Base-by-base conservation (phyloP, 2,113 vertebrate genomes). In the Leptosomus discolor region DNA sequence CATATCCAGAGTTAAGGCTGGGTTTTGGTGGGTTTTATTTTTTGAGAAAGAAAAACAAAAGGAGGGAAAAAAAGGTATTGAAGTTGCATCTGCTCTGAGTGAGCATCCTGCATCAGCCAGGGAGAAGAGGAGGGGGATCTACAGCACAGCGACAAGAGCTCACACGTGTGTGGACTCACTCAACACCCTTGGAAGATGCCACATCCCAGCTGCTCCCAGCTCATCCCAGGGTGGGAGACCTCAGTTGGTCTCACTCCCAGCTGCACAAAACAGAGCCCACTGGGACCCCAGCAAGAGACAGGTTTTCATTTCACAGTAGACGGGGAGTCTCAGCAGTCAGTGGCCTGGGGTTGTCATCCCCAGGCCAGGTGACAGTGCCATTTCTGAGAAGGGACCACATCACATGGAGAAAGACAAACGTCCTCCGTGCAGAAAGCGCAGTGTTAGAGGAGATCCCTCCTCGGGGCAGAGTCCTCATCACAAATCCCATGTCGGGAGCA, bases 151-250 rank as follows among this genome's bases (percentile, higher is more conserved):
- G 32, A 53, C 21, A 48, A 61, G 32, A 50, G 13, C 32, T 63
- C 20, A 7, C 0, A 1, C 2, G 2, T 7, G 4, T 1, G 2
- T 24, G 5, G 36, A 15, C 37, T 63, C 20, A 23, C 74, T 75
- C 2, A 0, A 34, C 23, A 45, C 24, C 20, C 34, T 15, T n/a
- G 12, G 50, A 37, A 89, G 39, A 43, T 27, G 14, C 27, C 20
- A n/a, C 17, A 45, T 27, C 23, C 37, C 34, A 37, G 26, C 30
- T 15, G 30, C 61, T 45, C 41, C 48, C 41, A 54, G 26, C 32
- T 65, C 51, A 65, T 34, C 21, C 37, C 53, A 54, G n/a, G 6
- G 9, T 29, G 21, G 53, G 73, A 73, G 11, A 48, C 10, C 30
- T 68, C 9, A 3, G 22, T 34, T 70, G 36, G 22, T 53, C 45